Evolutionary conservation across 2,888 invertebrate genomes (phyloP), one percentile per base, ranked within the genome.

Genomic region (Ormyrus thymus): DNA sequence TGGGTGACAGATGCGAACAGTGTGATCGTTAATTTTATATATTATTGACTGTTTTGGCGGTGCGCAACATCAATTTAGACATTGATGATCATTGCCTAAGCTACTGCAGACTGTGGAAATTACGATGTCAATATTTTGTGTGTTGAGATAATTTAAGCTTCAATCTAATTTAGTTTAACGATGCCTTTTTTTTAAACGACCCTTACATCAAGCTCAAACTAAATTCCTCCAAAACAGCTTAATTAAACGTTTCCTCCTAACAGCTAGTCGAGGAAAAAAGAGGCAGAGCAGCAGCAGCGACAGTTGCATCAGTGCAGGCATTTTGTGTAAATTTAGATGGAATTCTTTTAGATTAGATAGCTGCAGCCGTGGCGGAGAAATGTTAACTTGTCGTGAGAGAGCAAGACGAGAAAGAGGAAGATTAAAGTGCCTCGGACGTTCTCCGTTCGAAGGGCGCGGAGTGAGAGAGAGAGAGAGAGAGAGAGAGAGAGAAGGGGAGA

Each of bases 371-470:
- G 7, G 45, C 15, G 55, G 72, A 80, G 85, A 82, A 78, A 83
- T 84, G 84, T 86, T 84, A 86, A 86, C 85, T 86, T 84, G 85
- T 84, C 83, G 84, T 79, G 84, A 83, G 53, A 53, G 65, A 43
- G n/a, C 56, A 83, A 83, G 29, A 29, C 29, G 29, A 29, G 29
- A 4, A 29, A 29, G 29, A 29, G 83, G 83, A 86, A 86, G 86
- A 88, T 88, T 88, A 87, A 86, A 87, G 86, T 86, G 84, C 83
- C 84, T 82, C 80, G 50, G 83, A 84, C 73, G 83, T 81, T 78
- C 81, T 76, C 80, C 4, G 29, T 29, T 29, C 29, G 62, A 75
- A 82, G 82, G 82, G 81, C 7, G 11, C 58, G 15, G 9, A 9
- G 50, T 51, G 13, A 29, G 56, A 56, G 43, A n/a, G n/a, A 83